Evolutionary conservation across 2,888 invertebrate species (phyloP).

Genomic region (Synergus laeviventris): DNA sequence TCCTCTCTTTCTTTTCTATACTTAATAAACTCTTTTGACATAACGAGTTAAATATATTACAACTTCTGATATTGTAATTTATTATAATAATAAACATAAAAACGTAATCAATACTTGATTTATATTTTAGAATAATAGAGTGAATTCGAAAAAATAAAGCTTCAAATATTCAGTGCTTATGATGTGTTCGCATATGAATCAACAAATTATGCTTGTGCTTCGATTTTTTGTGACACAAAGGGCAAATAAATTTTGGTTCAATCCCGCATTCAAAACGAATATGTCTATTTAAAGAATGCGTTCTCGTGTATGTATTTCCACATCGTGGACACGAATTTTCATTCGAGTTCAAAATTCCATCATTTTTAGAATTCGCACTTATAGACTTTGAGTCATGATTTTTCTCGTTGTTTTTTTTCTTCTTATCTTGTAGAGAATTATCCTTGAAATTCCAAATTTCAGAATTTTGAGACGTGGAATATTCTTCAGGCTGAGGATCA

Average conservation of each 20-base stretch:
- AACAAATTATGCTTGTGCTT: constrained; percentile 80
- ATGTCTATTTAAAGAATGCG: constrained; percentile 77
- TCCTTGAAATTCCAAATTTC: constrained; percentile 8
- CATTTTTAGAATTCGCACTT: not conserved
- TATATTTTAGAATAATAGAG: too few species aligned
- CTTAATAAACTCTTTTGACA: too few species aligned
- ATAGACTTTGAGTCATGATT: not conserved
- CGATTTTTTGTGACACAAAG: constrained; percentile 84
- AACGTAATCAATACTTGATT: too few species aligned
- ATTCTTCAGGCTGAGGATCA: not conserved
- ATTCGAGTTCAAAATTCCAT: not conserved
- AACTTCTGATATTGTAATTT: too few species aligned
- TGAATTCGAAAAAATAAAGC: not conserved
- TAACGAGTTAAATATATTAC: too few species aligned
- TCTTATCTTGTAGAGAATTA: constrained; percentile 22
- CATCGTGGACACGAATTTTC: constrained; percentile 77
- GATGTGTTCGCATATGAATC: constrained; percentile 77
- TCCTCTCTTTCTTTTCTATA: too few species aligned
- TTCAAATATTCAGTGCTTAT: constrained; percentile 58
- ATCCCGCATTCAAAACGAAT: constrained; percentile 79
- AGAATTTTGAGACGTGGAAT: not conserved
- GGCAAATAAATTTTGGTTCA: constrained; percentile 80
- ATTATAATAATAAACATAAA: too few species aligned
- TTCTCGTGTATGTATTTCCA: constrained; percentile 79
- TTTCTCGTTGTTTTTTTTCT: not conserved